These are phyloP conservation scores for Hyles lineata DNA, from an alignment of 2,888 invertebrate species.

Conservation along the genomic window DNA sequence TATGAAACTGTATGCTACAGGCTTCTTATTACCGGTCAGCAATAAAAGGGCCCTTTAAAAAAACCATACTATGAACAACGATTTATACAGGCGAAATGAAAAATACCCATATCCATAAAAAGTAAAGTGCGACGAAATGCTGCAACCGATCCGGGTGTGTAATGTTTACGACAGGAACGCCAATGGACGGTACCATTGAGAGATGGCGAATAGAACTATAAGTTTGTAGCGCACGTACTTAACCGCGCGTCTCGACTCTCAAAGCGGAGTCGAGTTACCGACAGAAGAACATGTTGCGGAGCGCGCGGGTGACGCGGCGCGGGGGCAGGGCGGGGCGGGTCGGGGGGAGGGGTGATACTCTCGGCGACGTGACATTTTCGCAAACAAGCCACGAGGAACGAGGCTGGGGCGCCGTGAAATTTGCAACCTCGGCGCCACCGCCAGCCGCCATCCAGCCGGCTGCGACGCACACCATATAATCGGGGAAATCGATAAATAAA, in stretches of 20 bases:
- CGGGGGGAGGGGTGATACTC: conserved; percentile 48
- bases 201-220: conserved; percentile 34
- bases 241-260: conserved; percentile 50
- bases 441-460: conserved; percentile 50
- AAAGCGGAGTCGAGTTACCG: conserved; percentile 63
- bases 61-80: conserved; percentile 1
- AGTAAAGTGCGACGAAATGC: conserved; percentile 40
- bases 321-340: conserved; percentile 42
- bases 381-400: conserved; percentile 68
- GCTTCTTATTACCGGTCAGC: background rate
- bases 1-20: conserved; percentile 1
- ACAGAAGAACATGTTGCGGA: conserved; percentile 61
- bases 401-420: conserved; percentile 60
- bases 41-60: conserved; percentile 13
- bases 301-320: conserved; percentile 44
- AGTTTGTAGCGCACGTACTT: conserved; percentile 57
- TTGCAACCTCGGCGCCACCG: conserved; percentile 62
- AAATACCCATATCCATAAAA: conserved; percentile 24
- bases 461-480: conserved; percentile 57
- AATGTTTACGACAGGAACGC: conserved; percentile 50
- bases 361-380: conserved; percentile 75
- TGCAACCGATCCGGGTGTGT: conserved; percentile 38
- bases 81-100: conserved; percentile 16
- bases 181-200: conserved; percentile 40
- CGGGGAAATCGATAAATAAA: conserved; percentile 69